Conservation (phyloP, 2,113 vertebrate genomes). For the Corythoichthys haematopterus region DNA sequence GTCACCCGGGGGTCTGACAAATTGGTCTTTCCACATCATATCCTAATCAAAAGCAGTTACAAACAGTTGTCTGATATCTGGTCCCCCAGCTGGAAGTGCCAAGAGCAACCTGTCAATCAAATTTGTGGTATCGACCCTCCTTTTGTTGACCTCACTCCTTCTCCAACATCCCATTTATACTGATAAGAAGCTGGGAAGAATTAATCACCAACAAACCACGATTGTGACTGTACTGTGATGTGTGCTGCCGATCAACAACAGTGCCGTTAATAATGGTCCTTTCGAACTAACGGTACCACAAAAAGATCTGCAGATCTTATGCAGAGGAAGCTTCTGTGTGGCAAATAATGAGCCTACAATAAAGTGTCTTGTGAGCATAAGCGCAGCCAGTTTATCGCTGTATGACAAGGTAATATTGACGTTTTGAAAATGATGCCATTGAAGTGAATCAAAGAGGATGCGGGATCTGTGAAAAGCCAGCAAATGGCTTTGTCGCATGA, state of each 20-base stretch:
- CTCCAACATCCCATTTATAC: conserved; percentile 26
- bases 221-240: background rate
- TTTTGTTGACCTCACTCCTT: conserved; percentile 11
- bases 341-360: conserved; percentile 35
- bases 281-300: conserved; percentile 15
- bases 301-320: conserved; percentile 16
- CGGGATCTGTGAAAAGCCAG: background rate
- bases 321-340: conserved; percentile 27
- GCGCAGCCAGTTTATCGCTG: conserved; percentile 60
- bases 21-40: conserved; percentile 37
- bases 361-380: conserved; percentile 41
- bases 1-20: conserved; percentile 6
- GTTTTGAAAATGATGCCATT: conserved; percentile 38
- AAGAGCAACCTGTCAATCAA: conserved; percentile 49
- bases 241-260: background rate
- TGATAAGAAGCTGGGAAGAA: conserved; percentile 21
- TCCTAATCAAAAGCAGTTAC: conserved; percentile 30
- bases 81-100: conserved; percentile 62
- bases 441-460: conserved; percentile 20
- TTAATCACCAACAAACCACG: conserved; percentile 1
- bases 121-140: conserved; percentile 14
- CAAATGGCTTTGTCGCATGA: background rate
- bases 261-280: background rate
- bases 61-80: conserved; percentile 55
- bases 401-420: conserved; percentile 45